These are phyloP conservation scores for Microctonus brassicae DNA, from an alignment of 2,888 invertebrate species.

Conservation along the genomic window DNA sequence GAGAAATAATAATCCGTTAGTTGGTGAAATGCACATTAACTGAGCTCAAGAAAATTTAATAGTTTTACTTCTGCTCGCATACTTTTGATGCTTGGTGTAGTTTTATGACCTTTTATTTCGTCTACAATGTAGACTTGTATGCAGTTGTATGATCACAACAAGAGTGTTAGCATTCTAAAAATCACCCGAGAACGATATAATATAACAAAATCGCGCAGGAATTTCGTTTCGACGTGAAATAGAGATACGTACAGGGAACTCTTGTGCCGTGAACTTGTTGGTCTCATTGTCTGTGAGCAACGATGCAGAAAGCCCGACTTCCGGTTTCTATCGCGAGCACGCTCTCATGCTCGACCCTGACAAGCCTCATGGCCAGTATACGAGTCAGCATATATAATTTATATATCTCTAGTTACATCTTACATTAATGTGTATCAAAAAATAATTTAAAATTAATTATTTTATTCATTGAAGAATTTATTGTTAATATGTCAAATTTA, in stretches of 20 bases:
- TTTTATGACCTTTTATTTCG: neutral
- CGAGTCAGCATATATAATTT: neutral
- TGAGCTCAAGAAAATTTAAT: slow-evolving; percentile 22
- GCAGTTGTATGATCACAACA: neutral
- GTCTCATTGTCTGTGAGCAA: slow-evolving; percentile 65
- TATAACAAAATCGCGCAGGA: neutral
- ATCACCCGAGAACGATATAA: neutral
- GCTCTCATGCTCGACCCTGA: slow-evolving; percentile 35
- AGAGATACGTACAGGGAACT: slow-evolving; percentile 23
- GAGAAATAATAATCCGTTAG: slow-evolving; percentile 15
- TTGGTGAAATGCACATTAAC: slow-evolving; percentile 11
- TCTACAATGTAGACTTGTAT: neutral
- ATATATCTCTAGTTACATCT: too few species aligned
- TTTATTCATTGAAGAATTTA: too few species aligned
- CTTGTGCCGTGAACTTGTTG: slow-evolving; percentile 49
- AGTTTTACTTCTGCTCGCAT: neutral
- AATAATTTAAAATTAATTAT: too few species aligned
- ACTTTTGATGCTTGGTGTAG: neutral
- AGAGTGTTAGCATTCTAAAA: neutral
- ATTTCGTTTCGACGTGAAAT: slow-evolving; percentile 12
- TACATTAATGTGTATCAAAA: too few species aligned
- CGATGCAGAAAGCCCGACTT: slow-evolving; percentile 65
- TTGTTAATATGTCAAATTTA: too few species aligned
- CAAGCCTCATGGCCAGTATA: slow-evolving; percentile 24
- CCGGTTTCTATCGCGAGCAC: slow-evolving; percentile 57